phyloP scores from a whole-genome alignment of 64 coral and sea anemone genomes.

The Pachyseris speciosa region DNA sequence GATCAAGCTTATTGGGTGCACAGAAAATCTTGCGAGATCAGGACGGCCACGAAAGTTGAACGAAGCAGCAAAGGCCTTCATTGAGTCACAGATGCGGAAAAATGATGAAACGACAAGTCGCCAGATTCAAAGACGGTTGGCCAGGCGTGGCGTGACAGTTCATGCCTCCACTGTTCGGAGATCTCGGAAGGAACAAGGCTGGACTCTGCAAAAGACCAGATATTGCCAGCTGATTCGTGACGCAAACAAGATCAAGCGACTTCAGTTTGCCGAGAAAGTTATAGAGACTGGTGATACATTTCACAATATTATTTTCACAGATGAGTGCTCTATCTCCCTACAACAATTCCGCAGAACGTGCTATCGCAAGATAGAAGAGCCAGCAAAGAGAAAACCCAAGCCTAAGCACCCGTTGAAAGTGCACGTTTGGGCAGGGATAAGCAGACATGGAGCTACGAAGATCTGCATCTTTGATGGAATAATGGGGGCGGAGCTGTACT shows the following conservation, averaged over 20 bases:
- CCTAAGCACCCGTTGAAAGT: background rate
- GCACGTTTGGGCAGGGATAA: slow-evolving; percentile 5
- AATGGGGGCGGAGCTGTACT: background rate
- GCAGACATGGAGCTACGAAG: background rate
- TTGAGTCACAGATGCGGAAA: background rate
- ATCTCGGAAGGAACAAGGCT: background rate
- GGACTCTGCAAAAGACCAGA: background rate
- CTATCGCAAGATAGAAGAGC: background rate
- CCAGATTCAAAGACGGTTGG: background rate
- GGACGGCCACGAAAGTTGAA: no score
- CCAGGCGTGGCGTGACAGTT: background rate
- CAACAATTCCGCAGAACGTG: background rate
- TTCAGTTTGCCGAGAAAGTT: background rate
- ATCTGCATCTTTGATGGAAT: background rate
- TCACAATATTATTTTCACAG: background rate
- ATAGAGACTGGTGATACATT: background rate
- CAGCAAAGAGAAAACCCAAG: background rate
- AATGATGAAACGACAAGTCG: slow-evolving; percentile 18
- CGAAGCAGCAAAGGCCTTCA: no score
- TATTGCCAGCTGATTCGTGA: slow-evolving; percentile 24
- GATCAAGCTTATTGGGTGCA: no score
- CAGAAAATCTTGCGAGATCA: no score
- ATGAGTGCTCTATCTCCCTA: background rate
- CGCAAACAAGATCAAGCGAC: slow-evolving; percentile 1
- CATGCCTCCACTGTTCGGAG: background rate